Evolutionary conservation across 2,888 invertebrate species (phyloP).

Genomic region (Drosophila pegasa): DNA sequence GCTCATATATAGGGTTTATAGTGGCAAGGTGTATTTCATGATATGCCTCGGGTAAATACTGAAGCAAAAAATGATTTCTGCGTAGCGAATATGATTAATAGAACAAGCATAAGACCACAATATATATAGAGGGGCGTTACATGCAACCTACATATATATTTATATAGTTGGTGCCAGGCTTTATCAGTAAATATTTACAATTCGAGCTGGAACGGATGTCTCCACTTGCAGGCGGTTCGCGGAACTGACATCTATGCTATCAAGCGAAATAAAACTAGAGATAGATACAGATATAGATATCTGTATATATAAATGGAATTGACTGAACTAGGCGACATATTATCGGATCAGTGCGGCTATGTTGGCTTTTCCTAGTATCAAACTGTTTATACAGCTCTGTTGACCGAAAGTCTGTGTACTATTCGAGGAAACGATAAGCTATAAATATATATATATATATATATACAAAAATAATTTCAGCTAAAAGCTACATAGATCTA

Average conservation of each 20-base stretch:
- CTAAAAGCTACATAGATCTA: not conserved
- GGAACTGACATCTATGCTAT: slow-evolving; percentile 30
- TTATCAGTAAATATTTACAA: slow-evolving; percentile 48
- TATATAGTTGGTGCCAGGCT: slow-evolving; percentile 2
- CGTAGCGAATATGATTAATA: slow-evolving; percentile 29
- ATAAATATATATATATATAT: slow-evolving; percentile 7
- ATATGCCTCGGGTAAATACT: slow-evolving; percentile 30
- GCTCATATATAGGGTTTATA: slow-evolving; percentile 5
- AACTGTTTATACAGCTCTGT: slow-evolving; percentile 25
- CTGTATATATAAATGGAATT: not conserved
- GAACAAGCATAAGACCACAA: not conserved
- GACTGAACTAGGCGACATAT: slow-evolving; percentile 14
- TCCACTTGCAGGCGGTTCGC: slow-evolving; percentile 41
- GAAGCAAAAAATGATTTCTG: slow-evolving; percentile 13
- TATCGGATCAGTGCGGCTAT: slow-evolving; percentile 32
- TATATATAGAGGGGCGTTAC: slow-evolving; percentile 38
- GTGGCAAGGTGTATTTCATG: slow-evolving; percentile 50
- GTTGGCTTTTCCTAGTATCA: slow-evolving; percentile 16
- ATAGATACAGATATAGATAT: not conserved
- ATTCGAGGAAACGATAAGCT: slow-evolving; percentile 47
- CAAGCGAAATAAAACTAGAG: slow-evolving; percentile 1
- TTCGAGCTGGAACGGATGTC: slow-evolving; percentile 46
- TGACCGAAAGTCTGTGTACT: slow-evolving; percentile 27
- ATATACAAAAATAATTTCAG: slow-evolving; percentile 2
- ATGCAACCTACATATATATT: not conserved